phyloP scores from a whole-genome alignment of 2,113 vertebrate species.

The Motacilla tschutschensis region DNA sequence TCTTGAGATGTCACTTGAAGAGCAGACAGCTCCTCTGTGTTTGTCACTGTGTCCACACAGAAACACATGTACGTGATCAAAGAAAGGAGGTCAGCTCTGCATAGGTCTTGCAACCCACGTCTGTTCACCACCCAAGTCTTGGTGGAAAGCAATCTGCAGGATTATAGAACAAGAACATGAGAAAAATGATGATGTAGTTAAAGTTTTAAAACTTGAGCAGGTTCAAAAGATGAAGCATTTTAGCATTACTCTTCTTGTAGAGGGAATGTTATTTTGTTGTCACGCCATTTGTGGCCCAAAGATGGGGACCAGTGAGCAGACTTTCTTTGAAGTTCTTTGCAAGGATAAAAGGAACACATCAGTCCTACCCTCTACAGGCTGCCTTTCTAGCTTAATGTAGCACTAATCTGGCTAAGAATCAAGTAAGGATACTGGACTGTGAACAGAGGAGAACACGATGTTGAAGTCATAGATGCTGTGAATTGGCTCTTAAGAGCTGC shows the following conservation, averaged over 20 bases:
- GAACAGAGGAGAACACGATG: background rate
- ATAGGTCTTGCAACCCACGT: rapidly evolving
- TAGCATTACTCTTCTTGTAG: background rate
- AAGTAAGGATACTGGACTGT: background rate
- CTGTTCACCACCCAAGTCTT: background rate
- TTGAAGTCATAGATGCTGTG: background rate
- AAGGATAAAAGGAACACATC: background rate
- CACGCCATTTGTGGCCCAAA: background rate
- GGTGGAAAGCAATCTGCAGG: background rate
- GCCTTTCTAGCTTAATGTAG: background rate
- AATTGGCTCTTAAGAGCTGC: background rate
- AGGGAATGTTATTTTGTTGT: background rate
- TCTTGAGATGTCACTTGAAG: background rate
- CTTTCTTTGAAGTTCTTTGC: background rate
- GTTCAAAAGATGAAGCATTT: background rate
- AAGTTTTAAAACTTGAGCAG: background rate
- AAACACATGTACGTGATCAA: rapidly evolving
- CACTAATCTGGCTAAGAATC: background rate
- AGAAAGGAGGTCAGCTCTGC: background rate
- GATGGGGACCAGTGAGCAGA: background rate
- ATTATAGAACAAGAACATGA: background rate
- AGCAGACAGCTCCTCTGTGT: background rate
- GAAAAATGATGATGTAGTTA: background rate
- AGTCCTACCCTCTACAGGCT: background rate
- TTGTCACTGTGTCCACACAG: background rate